Evolutionary conservation across 2,113 vertebrate species (phyloP), one percentile per base, ranked within the genome.

Genomic region (Notothenia coriiceps): DNA sequence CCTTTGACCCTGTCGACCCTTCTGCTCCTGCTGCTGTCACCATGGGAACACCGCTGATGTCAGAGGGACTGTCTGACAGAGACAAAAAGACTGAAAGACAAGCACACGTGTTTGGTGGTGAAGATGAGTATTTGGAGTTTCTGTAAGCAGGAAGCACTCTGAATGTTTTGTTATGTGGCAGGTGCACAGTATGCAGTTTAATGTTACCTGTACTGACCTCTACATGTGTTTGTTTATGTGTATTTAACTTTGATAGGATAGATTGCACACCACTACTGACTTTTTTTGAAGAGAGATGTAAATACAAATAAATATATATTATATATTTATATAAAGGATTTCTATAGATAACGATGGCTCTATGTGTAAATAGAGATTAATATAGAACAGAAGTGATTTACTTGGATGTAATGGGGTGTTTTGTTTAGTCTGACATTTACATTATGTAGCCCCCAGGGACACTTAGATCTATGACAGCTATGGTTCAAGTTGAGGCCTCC

Each of bases 261-360:
- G 86, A 63, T 50, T 67, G 82, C 78, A 88, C 84, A 79, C 44
- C 77, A 84, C 80, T 83, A 92, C 90, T 89, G 86, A 89, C 75
- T 68, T 73, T 85, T 84, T 89, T 80, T 85, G 74, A 86, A 80
- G 80, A 87, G 50, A 84, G 70, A 84, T 94, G 93, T 94, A 94
- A 86, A 93, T 91, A 93, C 77, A 88, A 83, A 90, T 91, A 90
- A 91, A 87, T 91, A 89, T 87, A 87, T 87, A 79, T 85, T 91
- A 85, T 93, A 91, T 92, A 92, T 93, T 90, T 93, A 91, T 93
- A 91, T 85, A 6, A 85, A 88, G 76, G 83, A 47, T 74, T 89
- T 79, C 52, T 85, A 83, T 77, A 86, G 90, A 70, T 75, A 86
- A 83, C 71, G 77, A 47, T 54, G 76, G 76, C 33, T 82, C 89